Base-by-base conservation (phyloP, 2,113 vertebrate genomes). In the Chaenocephalus aceratus region DNA sequence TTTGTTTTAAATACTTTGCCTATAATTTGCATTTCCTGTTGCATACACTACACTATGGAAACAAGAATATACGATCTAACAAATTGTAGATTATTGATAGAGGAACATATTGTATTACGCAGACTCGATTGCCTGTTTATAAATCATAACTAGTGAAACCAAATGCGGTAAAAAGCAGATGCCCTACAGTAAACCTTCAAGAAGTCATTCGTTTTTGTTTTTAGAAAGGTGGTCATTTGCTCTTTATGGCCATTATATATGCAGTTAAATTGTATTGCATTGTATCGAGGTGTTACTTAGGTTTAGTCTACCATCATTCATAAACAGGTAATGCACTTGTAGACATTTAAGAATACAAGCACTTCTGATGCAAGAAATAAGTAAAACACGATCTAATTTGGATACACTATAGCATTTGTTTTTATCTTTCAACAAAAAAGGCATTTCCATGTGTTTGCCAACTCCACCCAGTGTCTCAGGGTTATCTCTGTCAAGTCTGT, bases 401-500 rank as follows among this genome's bases (percentile, higher is more conserved):
- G 26, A 12, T 54, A 61, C 11, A 67, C 34, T 2, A 36, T 12
- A n/a, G 2, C 41, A 56, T 7, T 63, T 4, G 36, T 41, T 12
- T 12, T 11, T n/a, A 74, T 67, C 15, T 21, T 51, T 65, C 7
- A 59, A 65, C 36, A n/a, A 52, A 74, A 41, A 16, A 14, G 36
- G 36, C 13, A 52, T 41, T n/a, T 1, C 51, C 0, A 26, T 60
- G 58, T 69, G 75, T 71, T 74, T 61, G 56, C n/a, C 10, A 21
- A 18, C 14, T 30, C 9, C n/a, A 54, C 58, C 16, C 18, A 26
- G 45, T 30, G 5, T 53, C 65, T 44, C 79, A 10, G 14, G 41
- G 54, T 88, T 78, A 77, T 88, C 84, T 82, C 56, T 1, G 7
- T 10, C 34, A 21, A 56, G 21, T 11, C 36, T 63, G 68, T 71